Base-by-base conservation (phyloP, 2,797 vertebrate species). In the Streptopelia turtur region DNA sequence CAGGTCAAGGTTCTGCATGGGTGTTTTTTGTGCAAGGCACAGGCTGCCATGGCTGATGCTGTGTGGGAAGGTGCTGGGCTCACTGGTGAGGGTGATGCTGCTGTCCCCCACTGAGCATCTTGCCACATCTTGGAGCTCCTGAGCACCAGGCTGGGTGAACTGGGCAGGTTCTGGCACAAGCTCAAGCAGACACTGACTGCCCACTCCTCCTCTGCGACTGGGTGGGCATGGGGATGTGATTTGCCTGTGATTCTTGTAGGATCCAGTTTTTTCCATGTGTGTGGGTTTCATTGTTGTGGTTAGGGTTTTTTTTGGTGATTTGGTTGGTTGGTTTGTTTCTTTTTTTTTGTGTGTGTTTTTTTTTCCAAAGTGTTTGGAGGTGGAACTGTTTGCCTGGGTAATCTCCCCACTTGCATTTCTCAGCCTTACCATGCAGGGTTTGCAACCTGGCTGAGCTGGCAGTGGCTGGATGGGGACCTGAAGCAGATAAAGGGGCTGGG, bases 1-100 rank as follows among this genome's bases (percentile, higher is more conserved):
- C 55, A 8, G 22, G 53, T 17, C 41, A 5, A 11, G 41, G 71
- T 47, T 28, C 10, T 6, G 55, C 18, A 4, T 0, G 18, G 65
- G n/a, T 1, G 10, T 52, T 74, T n/a, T 35, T 18, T 43, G 22
- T 4, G 11, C 56, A 15, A 74, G 68, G 33, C 12, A 7, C 37
- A 5, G 8, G 4, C 4, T 0, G 35, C 23, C 2, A 0, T 0
- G 15, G 30, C 11, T 25, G 69, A 13, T 6, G 52, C 30, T 33
- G 23, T 0, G 2, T 11, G 22, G 50, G 68, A 52, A 35, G 75
- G 43, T 41, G 52, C 52, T 52, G 79, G 53, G n/a, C 22, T 37
- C 3, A 1, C 23, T 0, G 3, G 49, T 0, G 5, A 56, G 25
- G 28, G 41, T 0, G 21, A 27, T 18, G 53, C 71, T 39, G 37